These are phyloP conservation scores for Icerya purchasi DNA, from an alignment of 2,888 invertebrate species.

Conservation along the genomic window DNA sequence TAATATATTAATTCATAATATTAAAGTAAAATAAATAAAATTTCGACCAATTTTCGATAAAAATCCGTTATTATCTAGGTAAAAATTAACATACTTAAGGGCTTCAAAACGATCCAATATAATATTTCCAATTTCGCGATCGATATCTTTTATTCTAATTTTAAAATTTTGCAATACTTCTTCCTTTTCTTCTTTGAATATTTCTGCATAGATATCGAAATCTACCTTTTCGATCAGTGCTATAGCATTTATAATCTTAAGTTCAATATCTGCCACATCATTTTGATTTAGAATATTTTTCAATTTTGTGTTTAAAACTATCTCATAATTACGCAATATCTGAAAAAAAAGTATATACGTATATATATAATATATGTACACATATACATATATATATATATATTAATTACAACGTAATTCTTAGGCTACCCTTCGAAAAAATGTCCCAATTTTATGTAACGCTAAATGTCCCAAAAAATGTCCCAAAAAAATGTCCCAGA, in stretches of 20 bases:
- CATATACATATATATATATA: neutral
- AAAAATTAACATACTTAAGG: too few relatives aligned
- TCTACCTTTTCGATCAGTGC: constrained; percentile 52
- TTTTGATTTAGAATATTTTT: constrained; percentile 74
- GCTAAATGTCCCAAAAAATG: neutral
- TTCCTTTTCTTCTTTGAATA: constrained; percentile 68
- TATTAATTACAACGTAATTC: too few relatives aligned
- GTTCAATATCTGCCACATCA: constrained; percentile 62
- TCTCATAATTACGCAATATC: constrained; percentile 68
- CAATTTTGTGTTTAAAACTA: constrained; percentile 67
- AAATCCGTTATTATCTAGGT: too few relatives aligned
- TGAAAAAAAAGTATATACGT: constrained; percentile 21
- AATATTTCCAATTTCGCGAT: too few relatives aligned
- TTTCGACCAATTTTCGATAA: too few relatives aligned
- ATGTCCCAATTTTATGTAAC: too few relatives aligned
- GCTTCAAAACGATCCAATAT: too few relatives aligned
- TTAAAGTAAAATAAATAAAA: too few relatives aligned
- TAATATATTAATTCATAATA: too few relatives aligned
- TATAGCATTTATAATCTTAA: constrained; percentile 54
- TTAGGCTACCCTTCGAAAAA: too few relatives aligned
- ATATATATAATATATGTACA: neutral
- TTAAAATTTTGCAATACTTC: constrained; percentile 59
- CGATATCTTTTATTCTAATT: too few relatives aligned
- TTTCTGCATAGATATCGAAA: constrained; percentile 60
- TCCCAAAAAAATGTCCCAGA: neutral